phyloP scores from a whole-genome alignment of 2,888 invertebrate species.

The Pteria penguin region DNA sequence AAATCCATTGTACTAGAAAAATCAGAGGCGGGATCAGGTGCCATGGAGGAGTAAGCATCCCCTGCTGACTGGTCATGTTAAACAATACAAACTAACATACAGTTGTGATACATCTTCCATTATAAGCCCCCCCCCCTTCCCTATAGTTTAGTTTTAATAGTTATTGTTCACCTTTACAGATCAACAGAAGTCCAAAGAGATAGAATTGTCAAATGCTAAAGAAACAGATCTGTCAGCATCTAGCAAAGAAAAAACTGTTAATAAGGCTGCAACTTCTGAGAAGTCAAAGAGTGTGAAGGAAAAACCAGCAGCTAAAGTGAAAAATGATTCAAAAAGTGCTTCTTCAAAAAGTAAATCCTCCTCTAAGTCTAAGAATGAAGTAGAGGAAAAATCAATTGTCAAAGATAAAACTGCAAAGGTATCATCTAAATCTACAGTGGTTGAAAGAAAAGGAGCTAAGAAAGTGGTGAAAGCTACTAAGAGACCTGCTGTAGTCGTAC shows the following conservation, averaged over 20 bases:
- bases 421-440: background rate
- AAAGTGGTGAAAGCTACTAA: background rate
- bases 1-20: too few species aligned
- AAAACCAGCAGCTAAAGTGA: slow-evolving; percentile 25
- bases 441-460: background rate
- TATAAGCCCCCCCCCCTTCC: too few species aligned
- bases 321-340: slow-evolving; percentile 23
- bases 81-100: too few species aligned
- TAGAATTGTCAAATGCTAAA: slow-evolving; percentile 21
- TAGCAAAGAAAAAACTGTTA: background rate
- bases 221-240: background rate
- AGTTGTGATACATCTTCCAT: too few species aligned
- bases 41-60: too few species aligned
- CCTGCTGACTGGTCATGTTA: too few species aligned
- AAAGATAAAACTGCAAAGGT: slow-evolving; percentile 37
- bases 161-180: slow-evolving; percentile 25
- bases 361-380: slow-evolving; percentile 18
- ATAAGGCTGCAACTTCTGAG: too few species aligned
- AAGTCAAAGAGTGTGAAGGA: slow-evolving; percentile 8
- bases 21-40: too few species aligned
- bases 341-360: slow-evolving; percentile 12
- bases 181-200: slow-evolving; percentile 32
- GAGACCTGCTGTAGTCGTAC: slow-evolving; percentile 9
- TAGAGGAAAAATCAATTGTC: slow-evolving; percentile 11
- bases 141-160: too few species aligned